phyloP scores from a whole-genome alignment of 2,113 vertebrate species.

The Pampusana beccarii region DNA sequence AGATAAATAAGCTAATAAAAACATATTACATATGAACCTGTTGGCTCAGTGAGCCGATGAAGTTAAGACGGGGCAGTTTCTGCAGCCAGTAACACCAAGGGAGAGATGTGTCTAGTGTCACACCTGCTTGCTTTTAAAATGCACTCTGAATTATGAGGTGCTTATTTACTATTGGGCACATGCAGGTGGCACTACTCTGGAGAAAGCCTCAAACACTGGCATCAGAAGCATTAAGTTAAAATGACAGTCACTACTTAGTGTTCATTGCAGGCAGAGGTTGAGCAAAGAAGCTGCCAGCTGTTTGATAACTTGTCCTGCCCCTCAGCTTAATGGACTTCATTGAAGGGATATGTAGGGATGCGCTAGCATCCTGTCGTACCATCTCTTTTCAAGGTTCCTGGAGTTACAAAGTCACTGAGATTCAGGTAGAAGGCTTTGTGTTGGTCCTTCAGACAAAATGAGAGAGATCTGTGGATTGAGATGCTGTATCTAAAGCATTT shows the following conservation, averaged over 20 bases:
- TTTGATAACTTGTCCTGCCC: not conserved
- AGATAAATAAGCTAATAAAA: not conserved
- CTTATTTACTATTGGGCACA: not conserved
- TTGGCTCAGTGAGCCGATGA: not conserved
- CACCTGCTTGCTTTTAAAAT: not conserved
- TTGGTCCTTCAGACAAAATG: not conserved
- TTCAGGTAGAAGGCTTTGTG: not conserved
- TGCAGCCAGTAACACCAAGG: not conserved
- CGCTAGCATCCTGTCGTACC: not conserved
- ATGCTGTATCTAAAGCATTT: not conserved
- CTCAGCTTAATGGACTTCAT: not conserved
- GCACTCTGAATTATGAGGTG: not conserved
- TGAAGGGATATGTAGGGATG: not conserved
- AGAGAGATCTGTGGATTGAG: not conserved
- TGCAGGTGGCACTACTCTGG: not conserved
- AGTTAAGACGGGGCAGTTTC: not conserved
- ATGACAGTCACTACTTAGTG: not conserved
- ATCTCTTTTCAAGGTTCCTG: not conserved
- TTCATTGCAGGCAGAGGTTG: not conserved
- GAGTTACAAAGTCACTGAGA: not conserved
- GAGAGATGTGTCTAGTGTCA: not conserved
- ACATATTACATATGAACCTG: accelerated
- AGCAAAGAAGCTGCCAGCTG: not conserved
- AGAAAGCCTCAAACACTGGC: not conserved
- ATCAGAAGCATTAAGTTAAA: not conserved